Evolutionary conservation across 2,888 invertebrate species (phyloP).

Genomic region (Melikaiella ostensackeni): DNA sequence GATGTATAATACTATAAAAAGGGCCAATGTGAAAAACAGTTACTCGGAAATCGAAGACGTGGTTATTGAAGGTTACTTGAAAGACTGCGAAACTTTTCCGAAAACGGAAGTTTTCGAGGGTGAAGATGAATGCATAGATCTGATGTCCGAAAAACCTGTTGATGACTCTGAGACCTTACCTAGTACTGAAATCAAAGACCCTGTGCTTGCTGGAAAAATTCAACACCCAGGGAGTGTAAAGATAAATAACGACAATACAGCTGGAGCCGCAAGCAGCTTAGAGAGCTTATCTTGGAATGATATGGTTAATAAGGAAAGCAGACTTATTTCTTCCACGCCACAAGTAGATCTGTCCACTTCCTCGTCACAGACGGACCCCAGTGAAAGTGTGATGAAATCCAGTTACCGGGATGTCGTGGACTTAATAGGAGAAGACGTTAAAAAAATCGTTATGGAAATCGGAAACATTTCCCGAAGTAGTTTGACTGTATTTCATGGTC

Average conservation of each 20-base stretch:
- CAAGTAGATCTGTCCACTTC: background rate
- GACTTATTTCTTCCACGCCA: slow-evolving; percentile 15
- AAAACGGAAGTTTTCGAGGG: background rate
- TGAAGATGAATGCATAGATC: background rate
- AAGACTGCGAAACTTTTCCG: background rate
- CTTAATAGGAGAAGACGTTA: background rate
- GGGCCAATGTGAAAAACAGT: background rate
- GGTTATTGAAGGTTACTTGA: slow-evolving; percentile 10
- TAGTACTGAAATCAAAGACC: background rate
- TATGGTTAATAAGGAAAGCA: background rate
- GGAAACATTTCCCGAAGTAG: background rate
- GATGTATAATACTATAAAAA: slow-evolving; percentile 23
- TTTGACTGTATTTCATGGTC: slow-evolving; percentile 4
- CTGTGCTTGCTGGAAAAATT: background rate
- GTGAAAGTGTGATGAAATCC: background rate
- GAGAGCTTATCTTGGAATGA: slow-evolving; percentile 49
- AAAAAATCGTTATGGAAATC: background rate
- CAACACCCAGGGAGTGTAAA: background rate
- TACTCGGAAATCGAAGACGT: background rate
- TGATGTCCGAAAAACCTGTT: background rate
- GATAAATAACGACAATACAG: background rate
- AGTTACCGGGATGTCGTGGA: background rate
- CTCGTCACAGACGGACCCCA: background rate
- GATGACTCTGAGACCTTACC: background rate
- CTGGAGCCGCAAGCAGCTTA: slow-evolving; percentile 31